These are phyloP conservation scores for Brienomyrus longianalis DNA, from an alignment of 2,113 vertebrate genomes.

Conservation along the genomic window DNA sequence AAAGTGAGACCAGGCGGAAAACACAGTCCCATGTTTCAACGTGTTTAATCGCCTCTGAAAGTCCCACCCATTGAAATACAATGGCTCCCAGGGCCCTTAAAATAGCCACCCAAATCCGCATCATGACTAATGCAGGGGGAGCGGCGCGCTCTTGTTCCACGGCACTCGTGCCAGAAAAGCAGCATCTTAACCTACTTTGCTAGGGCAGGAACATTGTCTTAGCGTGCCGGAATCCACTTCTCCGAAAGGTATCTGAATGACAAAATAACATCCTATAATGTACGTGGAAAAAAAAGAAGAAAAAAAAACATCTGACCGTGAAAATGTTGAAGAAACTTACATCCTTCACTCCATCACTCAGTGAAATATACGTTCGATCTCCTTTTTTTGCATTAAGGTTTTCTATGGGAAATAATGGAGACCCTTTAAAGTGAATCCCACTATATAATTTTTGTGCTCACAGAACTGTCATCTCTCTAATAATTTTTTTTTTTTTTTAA, in stretches of 20 bases:
- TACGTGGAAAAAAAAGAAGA: background rate
- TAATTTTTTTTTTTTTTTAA: constrained; percentile 36
- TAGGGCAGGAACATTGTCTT: background rate
- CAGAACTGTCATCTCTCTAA: constrained; percentile 39
- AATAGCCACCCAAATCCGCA: constrained; percentile 35
- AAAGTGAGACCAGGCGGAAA: background rate
- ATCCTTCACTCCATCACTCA: background rate
- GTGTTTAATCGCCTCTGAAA: background rate
- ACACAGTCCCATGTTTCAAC: background rate
- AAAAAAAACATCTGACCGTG: background rate
- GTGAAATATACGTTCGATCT: background rate
- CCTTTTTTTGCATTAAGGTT: background rate
- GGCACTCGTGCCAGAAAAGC: constrained; percentile 21
- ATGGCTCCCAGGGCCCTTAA: constrained; percentile 15
- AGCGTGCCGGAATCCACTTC: constrained; percentile 19
- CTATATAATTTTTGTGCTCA: constrained; percentile 34
- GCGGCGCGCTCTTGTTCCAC: constrained; percentile 28
- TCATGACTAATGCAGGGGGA: constrained; percentile 29
- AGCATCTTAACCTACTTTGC: constrained; percentile 12
- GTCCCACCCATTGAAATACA: background rate
- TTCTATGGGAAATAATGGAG: constrained; percentile 37
- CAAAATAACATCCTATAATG: background rate
- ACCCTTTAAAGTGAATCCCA: constrained; percentile 37
- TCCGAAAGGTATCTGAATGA: background rate
- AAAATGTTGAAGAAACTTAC: background rate